A percentile compares a stretch with the other conserved stretches of the same genome.
phyloP scores from a whole-genome alignment of 2,888 invertebrate genomes.

The Eucera pruinosa region DNA sequence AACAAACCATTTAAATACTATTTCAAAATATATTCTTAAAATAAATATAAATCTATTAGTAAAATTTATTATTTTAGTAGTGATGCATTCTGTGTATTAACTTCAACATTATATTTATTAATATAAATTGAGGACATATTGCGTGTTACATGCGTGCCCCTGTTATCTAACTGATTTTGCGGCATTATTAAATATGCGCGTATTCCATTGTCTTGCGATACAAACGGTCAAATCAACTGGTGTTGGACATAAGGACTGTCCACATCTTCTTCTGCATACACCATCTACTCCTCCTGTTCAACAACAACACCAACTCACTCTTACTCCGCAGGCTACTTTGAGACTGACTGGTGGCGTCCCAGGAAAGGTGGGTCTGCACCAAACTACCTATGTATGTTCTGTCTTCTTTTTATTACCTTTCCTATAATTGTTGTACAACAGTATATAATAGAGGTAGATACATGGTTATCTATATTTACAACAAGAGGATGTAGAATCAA shows the following conservation, averaged over 20 bases:
- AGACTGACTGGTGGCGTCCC: constrained; percentile 97
- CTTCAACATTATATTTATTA: background rate
- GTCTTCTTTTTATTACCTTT: constrained; percentile 82
- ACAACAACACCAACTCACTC: constrained; percentile 84
- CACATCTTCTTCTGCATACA: constrained; percentile 89
- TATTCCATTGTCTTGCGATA: constrained; percentile 81
- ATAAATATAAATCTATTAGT: background rate
- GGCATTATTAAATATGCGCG: constrained; percentile 81
- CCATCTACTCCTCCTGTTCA: constrained; percentile 84
- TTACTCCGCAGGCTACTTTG: constrained; percentile 97
- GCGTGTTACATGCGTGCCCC: constrained; percentile 36
- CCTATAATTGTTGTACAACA: constrained; percentile 72
- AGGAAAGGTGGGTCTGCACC: constrained; percentile 93
- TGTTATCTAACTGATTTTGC: constrained; percentile 80
- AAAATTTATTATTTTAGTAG: background rate
- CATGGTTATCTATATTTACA: constrained; percentile 56
- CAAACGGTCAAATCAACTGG: constrained; percentile 79
- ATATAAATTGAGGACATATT: constrained; percentile 19
- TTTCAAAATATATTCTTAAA: background rate
- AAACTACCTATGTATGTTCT: constrained; percentile 84
- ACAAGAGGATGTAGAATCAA: constrained; percentile 65
- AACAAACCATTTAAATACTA: too few species aligned
- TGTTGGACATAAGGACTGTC: constrained; percentile 87
- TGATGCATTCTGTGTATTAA: background rate
- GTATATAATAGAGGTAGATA: constrained; percentile 73